Evolutionary conservation across 2,888 invertebrate genomes (phyloP).

Genomic region (Aleiodes leptofemur): DNA sequence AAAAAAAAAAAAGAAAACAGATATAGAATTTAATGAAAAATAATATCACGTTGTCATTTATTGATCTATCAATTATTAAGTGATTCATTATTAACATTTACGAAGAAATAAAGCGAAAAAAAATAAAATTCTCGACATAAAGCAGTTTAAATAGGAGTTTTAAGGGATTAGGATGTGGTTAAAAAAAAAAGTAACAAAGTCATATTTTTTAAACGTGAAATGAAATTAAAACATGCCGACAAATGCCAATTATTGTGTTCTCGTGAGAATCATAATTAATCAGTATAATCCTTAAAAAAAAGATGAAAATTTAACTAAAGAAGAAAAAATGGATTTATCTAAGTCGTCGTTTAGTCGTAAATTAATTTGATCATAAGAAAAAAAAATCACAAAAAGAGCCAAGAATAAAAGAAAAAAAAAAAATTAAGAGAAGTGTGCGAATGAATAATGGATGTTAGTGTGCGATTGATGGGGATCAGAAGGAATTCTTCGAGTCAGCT

Average conservation of each 20-base stretch:
- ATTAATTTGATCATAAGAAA: constrained; percentile 63
- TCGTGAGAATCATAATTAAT: constrained; percentile 70
- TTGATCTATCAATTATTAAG: constrained; percentile 61
- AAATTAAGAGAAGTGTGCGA: constrained; percentile 45
- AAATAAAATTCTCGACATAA: constrained; percentile 59
- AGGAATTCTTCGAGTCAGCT: constrained; percentile 33
- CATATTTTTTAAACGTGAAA: constrained; percentile 66
- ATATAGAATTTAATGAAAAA: constrained; percentile 58
- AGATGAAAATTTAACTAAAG: constrained; percentile 42
- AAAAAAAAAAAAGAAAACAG: constrained; percentile 49
- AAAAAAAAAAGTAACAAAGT: constrained; percentile 44
- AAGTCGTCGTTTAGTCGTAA: constrained; percentile 69
- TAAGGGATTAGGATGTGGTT: constrained; percentile 58
- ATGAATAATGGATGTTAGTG: constrained; percentile 13
- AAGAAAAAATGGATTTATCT: constrained; percentile 58
- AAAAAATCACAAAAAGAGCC: constrained; percentile 47
- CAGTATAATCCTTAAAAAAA: constrained; percentile 65
- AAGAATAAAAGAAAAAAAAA: constrained; percentile 46
- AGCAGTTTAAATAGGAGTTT: constrained; percentile 60
- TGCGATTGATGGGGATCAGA: constrained; percentile 2
- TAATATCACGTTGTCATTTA: constrained; percentile 65
- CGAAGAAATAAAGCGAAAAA: constrained; percentile 51
- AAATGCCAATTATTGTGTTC: constrained; percentile 73
- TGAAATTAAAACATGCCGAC: constrained; percentile 50
- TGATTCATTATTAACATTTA: constrained; percentile 62